A percentile compares a stretch with the other conserved stretches of the same genome.
phyloP scores from a whole-genome alignment of 2,888 invertebrate species.

The Heliconius charithonia region DNA sequence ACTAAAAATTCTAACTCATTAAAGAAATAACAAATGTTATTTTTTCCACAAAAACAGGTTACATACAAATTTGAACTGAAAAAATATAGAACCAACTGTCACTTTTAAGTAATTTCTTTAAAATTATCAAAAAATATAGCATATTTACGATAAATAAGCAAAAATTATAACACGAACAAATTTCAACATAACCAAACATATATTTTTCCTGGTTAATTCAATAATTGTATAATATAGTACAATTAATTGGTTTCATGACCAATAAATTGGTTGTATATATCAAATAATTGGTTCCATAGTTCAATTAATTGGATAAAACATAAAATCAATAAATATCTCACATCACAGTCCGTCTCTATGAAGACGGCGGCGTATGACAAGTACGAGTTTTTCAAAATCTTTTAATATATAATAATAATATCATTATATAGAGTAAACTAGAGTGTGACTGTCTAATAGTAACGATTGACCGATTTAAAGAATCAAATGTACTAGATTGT shows the following conservation, averaged over 20 bases:
- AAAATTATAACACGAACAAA: background rate
- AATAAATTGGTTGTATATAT: background rate
- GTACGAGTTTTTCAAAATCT: background rate
- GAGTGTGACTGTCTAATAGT: too few species aligned
- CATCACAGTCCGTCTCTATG: conserved; percentile 17
- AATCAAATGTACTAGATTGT: too few species aligned
- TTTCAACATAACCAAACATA: background rate
- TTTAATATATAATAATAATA: background rate
- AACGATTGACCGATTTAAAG: too few species aligned
- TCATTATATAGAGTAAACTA: background rate
- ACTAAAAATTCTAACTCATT: background rate
- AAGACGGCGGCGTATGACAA: conserved; percentile 26
- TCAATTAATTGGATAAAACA: conserved; percentile 11
- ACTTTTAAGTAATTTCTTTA: background rate
- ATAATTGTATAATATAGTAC: background rate
- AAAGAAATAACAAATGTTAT: background rate
- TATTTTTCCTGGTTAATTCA: background rate
- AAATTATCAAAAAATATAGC: background rate
- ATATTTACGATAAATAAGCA: too few species aligned
- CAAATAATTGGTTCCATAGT: background rate
- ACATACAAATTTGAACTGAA: background rate
- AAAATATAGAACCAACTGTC: background rate
- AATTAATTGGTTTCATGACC: too few species aligned
- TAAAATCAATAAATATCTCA: conserved; percentile 12
- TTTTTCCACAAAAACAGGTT: background rate